These are phyloP conservation scores for Clamator glandarius DNA, from an alignment of 2,797 vertebrate species.

Conservation along the genomic window DNA sequence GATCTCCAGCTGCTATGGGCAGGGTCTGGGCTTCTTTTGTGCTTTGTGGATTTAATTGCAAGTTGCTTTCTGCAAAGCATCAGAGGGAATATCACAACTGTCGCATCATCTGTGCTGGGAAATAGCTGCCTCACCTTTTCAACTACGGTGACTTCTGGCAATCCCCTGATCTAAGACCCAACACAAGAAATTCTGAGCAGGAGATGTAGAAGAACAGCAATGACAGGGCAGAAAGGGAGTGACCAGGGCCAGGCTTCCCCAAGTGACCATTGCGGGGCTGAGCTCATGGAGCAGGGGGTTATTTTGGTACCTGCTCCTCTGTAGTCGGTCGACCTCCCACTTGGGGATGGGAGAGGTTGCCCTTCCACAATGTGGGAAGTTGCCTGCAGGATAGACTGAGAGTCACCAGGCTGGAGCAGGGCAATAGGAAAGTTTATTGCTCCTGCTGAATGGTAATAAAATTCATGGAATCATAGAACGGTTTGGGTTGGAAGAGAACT, in stretches of 20 bases:
- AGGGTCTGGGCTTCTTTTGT: neutral
- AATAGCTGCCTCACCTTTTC: neutral
- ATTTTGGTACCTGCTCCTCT: neutral
- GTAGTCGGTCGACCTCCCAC: neutral
- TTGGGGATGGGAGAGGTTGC: neutral
- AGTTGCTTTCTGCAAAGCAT: neutral
- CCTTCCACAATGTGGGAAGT: neutral
- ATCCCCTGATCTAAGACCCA: neutral
- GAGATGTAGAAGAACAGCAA: neutral
- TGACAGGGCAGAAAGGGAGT: neutral
- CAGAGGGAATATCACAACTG: accelerated
- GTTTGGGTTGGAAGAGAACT: too few species aligned
- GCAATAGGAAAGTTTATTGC: neutral
- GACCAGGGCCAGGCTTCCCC: neutral
- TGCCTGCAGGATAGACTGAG: neutral
- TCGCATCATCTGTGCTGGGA: neutral
- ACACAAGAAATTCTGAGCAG: neutral
- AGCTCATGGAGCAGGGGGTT: neutral
- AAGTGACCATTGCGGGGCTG: neutral
- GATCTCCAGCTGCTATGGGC: neutral
- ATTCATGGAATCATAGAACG: neutral
- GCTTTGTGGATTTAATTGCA: neutral
- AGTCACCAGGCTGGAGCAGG: neutral
- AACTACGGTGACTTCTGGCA: neutral
- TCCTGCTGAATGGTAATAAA: neutral